Conservation (phyloP, 2,113 vertebrate species). For the Laticauda laticaudata region DNA sequence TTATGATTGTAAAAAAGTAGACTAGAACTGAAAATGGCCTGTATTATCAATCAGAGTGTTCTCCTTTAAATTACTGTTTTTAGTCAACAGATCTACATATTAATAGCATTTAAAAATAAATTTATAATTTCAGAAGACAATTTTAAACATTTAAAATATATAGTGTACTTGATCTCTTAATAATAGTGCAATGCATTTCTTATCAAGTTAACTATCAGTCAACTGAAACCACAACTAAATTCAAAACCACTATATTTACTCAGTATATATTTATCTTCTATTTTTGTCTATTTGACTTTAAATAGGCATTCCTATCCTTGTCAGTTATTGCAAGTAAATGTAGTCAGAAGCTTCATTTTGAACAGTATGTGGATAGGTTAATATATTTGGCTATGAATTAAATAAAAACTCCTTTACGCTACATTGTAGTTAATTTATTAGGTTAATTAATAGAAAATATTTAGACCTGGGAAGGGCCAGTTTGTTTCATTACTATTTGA, state of each 20-base stretch:
- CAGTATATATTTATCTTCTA: conserved; percentile 7
- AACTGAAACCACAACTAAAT: not conserved
- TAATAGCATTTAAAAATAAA: not conserved
- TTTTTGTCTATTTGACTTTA: not conserved
- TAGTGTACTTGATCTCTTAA: not conserved
- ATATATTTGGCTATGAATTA: not conserved
- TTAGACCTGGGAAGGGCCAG: not conserved
- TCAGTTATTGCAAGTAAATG: not conserved
- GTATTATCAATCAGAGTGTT: not conserved
- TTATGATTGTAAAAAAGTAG: not conserved
- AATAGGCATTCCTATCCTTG: not conserved
- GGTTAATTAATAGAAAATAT: not conserved
- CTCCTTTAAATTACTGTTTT: not conserved
- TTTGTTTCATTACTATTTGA: not conserved
- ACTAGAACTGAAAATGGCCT: not conserved
- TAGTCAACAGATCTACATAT: not conserved
- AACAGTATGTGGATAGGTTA: not conserved
- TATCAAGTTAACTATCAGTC: not conserved
- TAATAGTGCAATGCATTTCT: not conserved
- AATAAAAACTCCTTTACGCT: not conserved
- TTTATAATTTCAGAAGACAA: not conserved
- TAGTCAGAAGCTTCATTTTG: not conserved
- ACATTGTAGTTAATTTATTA: not conserved
- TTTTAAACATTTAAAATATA: not conserved
- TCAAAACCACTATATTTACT: conserved; percentile 1